Evolutionary conservation across 64 coral and sea anemone species (phyloP), one percentile per base, ranked within the genome.

Genomic region (Dendrophyllia cribrosa): DNA sequence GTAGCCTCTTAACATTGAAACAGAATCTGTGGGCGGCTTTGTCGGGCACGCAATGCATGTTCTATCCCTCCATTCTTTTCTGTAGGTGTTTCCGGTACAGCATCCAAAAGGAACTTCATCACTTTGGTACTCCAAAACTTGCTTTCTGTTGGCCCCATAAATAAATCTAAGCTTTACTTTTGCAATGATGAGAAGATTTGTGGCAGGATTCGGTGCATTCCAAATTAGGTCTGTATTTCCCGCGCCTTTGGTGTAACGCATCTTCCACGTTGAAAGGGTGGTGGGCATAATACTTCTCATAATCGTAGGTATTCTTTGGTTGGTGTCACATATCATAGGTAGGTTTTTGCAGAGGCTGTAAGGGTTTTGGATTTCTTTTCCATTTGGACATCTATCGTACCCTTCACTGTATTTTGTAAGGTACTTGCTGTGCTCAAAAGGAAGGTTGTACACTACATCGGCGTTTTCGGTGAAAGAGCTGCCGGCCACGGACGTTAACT

Each of bases 221-320:
- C 85, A 93, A 12, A 26, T 49, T 6, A 93, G 2, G 9, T 44
- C 49, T 24, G 10, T 8, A 55, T 9, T n/a, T 1, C 83, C 91
- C 11, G 79, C 46, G 11, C 15, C 55, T 10, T 79, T 19, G 1
- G 48, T 58, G 16, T 75, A 74, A 6, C 59, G 51, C 3, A 93
- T 11, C 16, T 75, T 93, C 82, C 82, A 93, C 19, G 91, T 87
- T 4, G 83, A 93, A 15, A 93, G 75, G 19, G 78, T 87, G 9
- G 91, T 93, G 51, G 91, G 91, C 58, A 86, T 73, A 4, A 93
- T 51, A 19, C 48, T 58, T 8, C 51, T n/a, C 7, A 43, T 66
- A 17, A 68, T 17, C 13, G 48, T 17, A 48, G 58, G 45, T 13
- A 73, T 51, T 44, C 84, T 50, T 6, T 44, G 58, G 20, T 26